phyloP scores from a whole-genome alignment of 2,797 vertebrate species.

The Xiphorhynchus erythropygius region DNA sequence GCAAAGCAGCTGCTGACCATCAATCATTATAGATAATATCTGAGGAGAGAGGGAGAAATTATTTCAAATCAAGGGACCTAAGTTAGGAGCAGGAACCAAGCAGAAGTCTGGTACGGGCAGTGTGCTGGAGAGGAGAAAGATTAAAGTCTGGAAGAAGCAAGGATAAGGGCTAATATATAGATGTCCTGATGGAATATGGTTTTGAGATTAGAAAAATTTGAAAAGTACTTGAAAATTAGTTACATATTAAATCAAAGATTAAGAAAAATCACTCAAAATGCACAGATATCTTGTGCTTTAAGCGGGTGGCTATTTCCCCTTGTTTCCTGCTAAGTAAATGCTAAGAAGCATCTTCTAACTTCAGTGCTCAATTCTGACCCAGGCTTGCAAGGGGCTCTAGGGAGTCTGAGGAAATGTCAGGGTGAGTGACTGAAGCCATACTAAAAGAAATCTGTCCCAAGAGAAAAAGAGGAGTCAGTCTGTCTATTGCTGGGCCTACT shows the following conservation, averaged over 20 bases:
- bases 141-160: neutral
- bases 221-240: neutral
- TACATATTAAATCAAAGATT: neutral
- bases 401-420: constrained; percentile 20
- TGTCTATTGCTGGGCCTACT: constrained; percentile 34
- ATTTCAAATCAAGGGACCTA: constrained; percentile 20
- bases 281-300: neutral
- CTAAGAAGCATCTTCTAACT: neutral
- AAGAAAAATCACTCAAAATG: neutral
- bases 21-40: constrained; percentile 41
- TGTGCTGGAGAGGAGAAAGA: neutral
- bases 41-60: constrained; percentile 43
- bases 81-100: neutral
- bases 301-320: neutral
- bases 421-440: constrained; percentile 22
- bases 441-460: constrained; percentile 25
- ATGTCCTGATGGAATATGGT: neutral
- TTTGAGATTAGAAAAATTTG: neutral
- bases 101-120: neutral
- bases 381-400: neutral
- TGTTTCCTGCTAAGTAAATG: neutral
- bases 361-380: neutral
- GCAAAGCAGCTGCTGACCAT: constrained; percentile 5
- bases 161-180: neutral
- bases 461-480: constrained; percentile 29